phyloP scores from a whole-genome alignment of 64 coral and sea anemone species.

The Anthopleura sola region DNA sequence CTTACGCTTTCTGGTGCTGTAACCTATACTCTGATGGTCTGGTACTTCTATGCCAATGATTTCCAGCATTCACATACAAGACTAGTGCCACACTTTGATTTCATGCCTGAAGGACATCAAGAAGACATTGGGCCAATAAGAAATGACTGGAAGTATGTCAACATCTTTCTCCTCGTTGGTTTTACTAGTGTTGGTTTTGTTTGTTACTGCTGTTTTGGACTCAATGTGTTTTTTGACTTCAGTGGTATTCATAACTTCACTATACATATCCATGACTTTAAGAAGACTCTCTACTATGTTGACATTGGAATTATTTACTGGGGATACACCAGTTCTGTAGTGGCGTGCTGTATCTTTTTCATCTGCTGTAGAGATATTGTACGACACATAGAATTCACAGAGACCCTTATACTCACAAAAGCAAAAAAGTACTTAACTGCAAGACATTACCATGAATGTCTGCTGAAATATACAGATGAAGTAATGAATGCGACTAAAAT shows the following conservation, averaged over 20 bases:
- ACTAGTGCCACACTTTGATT: conserved; percentile 61
- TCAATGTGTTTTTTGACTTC: conserved; percentile 70
- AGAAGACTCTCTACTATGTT: background rate
- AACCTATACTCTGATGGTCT: conserved; percentile 47
- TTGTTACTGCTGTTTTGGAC: conserved; percentile 40
- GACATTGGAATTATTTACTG: conserved; percentile 20
- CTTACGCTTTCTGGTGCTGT: conserved; percentile 43
- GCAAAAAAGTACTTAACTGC: background rate
- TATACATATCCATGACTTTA: background rate
- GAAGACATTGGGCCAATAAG: conserved; percentile 36
- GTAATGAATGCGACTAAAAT: background rate
- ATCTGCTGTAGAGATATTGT: conserved; percentile 28
- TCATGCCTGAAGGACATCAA: conserved; percentile 17
- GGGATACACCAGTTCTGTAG: background rate
- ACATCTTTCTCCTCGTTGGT: conserved; percentile 47
- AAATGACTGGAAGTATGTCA: conserved; percentile 56
- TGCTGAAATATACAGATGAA: conserved; percentile 19
- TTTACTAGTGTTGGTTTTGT: conserved; percentile 51
- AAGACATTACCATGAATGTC: conserved; percentile 20
- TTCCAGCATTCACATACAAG: conserved; percentile 24
- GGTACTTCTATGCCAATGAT: conserved; percentile 56
- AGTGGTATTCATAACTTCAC: conserved; percentile 66
- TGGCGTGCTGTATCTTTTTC: conserved; percentile 30
- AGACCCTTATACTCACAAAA: background rate
- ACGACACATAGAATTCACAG: conserved; percentile 18